Evolutionary conservation across 1,140 invertebrate genomes (phyloP).

Genomic region (Ceratitis capitata): DNA sequence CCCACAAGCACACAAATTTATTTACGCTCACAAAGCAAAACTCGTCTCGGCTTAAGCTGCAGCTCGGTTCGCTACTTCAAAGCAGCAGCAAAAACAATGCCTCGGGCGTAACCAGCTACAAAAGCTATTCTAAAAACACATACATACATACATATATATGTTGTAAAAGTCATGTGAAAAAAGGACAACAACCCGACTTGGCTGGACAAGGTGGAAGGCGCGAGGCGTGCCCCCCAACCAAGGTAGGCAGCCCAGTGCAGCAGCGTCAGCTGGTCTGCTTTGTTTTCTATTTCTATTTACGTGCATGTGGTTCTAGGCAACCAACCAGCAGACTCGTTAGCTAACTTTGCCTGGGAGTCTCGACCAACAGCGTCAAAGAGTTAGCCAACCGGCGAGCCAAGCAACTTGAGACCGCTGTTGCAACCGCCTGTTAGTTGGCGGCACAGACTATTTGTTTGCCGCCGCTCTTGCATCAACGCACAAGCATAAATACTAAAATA

Average conservation of each 20-base stretch:
- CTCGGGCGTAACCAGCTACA: not conserved
- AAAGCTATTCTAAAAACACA: not conserved
- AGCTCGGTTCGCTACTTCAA: not conserved
- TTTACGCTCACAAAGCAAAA: not conserved
- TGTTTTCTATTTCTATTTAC: not conserved
- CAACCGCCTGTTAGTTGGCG: constrained; percentile 28
- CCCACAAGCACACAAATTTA: not conserved
- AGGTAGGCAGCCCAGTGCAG: not conserved
- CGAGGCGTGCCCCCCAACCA: not conserved
- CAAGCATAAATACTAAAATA: not conserved
- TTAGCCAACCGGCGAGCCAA: not conserved
- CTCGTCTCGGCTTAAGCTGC: not conserved
- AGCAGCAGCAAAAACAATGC: not conserved
- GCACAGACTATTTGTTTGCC: constrained; percentile 49
- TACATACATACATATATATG: too few species aligned
- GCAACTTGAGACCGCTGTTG: not conserved
- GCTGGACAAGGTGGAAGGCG: not conserved
- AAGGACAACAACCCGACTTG: constrained; percentile 15
- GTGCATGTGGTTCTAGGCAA: not conserved
- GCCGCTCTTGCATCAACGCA: constrained; percentile 42
- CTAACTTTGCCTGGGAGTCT: not conserved
- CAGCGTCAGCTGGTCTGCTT: constrained; percentile 37
- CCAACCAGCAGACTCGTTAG: not conserved
- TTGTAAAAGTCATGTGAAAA: constrained; percentile 12
- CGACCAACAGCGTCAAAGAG: not conserved